phyloP scores from a whole-genome alignment of 1,140 invertebrate genomes.

The Macrosteles quadrilineatus region DNA sequence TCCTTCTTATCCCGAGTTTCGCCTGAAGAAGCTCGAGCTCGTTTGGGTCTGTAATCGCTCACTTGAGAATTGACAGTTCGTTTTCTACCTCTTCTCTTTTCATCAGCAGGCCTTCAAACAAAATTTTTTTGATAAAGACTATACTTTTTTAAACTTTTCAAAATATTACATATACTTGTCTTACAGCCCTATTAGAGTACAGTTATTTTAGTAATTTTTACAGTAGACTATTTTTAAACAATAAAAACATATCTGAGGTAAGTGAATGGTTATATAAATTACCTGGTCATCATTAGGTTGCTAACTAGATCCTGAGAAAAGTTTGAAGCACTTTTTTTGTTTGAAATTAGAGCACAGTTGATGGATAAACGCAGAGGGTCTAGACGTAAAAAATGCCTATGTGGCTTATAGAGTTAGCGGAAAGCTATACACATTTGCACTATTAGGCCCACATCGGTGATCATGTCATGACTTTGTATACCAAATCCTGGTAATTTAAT shows the following conservation, averaged over 20 bases:
- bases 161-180: not conserved
- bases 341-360: too few relatives aligned
- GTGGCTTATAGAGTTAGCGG: too few relatives aligned
- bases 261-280: not conserved
- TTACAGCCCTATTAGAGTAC: not conserved
- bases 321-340: too few relatives aligned
- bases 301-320: too few relatives aligned
- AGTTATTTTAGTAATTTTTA: not conserved
- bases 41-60: not conserved
- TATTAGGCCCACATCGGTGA: too few relatives aligned
- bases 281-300: too few relatives aligned
- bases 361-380: too few relatives aligned
- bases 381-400: too few relatives aligned
- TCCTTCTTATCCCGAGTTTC: too few relatives aligned
- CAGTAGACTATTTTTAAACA: not conserved
- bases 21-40: not conserved
- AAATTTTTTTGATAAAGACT: not conserved
- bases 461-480: too few relatives aligned
- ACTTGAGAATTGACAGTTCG: not conserved
- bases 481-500: too few relatives aligned
- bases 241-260: not conserved
- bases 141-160: not conserved
- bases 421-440: too few relatives aligned
- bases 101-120: not conserved
- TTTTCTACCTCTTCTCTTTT: not conserved